phyloP scores from a whole-genome alignment of 1,140 invertebrate species.

The Zeugodacus cucurbitae region DNA sequence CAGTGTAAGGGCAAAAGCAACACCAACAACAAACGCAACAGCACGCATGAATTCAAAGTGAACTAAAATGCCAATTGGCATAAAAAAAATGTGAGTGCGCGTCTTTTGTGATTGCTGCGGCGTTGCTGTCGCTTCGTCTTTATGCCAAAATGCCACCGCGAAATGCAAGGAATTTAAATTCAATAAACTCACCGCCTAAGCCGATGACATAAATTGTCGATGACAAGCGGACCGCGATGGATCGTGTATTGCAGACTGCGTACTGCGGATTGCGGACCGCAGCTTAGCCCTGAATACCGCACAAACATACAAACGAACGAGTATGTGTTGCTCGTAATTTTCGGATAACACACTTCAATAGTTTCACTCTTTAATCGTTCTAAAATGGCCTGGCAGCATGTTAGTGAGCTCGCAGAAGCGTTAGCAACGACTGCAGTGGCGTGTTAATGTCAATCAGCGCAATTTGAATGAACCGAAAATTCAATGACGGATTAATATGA shows the following conservation, averaged over 20 bases:
- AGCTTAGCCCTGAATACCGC: background rate
- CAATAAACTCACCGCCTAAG: constrained; percentile 23
- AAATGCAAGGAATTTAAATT: constrained; percentile 42
- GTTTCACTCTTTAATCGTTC: background rate
- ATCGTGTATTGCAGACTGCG: background rate
- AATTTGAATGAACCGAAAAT: constrained; percentile 1
- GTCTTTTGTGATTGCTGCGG: constrained; percentile 9
- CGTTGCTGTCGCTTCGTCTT: constrained; percentile 32
- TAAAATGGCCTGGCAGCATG: background rate
- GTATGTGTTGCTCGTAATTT: background rate
- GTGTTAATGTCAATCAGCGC: constrained; percentile 24
- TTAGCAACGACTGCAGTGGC: background rate
- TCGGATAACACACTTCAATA: constrained; percentile 31
- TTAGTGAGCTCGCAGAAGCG: background rate
- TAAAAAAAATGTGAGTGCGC: constrained; percentile 2
- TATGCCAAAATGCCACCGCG: constrained; percentile 41
- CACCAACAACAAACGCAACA: background rate
- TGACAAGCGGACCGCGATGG: constrained; percentile 19
- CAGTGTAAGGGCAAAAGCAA: background rate
- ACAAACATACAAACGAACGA: no score
- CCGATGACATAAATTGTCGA: constrained; percentile 30
- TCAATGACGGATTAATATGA: background rate
- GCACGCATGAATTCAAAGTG: background rate
- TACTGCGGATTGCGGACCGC: background rate
- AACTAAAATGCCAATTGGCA: constrained; percentile 6